Evolutionary conservation across 2,888 invertebrate species (phyloP), one percentile per base, ranked within the genome.

Genomic region (Volucella inflata): DNA sequence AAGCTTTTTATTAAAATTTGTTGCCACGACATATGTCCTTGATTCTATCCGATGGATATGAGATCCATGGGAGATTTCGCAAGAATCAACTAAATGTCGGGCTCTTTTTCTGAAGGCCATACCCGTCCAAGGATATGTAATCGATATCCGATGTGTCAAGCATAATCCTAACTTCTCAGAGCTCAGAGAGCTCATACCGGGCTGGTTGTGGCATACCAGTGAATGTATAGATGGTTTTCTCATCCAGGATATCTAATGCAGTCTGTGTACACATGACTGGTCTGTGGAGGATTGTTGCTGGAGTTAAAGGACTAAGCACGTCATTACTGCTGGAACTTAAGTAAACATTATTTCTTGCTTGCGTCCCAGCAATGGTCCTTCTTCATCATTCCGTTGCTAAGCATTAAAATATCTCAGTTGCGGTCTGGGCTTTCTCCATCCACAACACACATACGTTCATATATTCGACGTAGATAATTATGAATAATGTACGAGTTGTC

Each of bases 401-500:
- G 44, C 46, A 38, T 70, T 38, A 21, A 53, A 17, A 46, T 75
- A 65, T 40, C 38, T 44, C 50, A 40, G 11, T 16, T 48, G 65
- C 50, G 75, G 65, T 57, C 59, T 50, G 48, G 57, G 67, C 55
- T 40, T 36, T 38, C 40, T 38, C 30, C 11, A 46, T 55, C 38
- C 53, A 55, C 62, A 17, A 12, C 38, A 46, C 17, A 59, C 16
- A 38, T 50, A n/a, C 3, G n/a, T 48, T 48, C 48, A 11, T n/a
- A 0, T 50, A 16, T 16, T n/a, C 21, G 17, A 17, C 9, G 60
- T 53, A 60, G 60, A 77, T 77, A 77, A 68, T 68, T 77, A 68
- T 77, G 68, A 77, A 77, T 77, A 68, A 68, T 77, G 53, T 14
- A 76, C 50, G 44, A 67, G 59, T 42, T 50, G 46, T 17, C 53